Percentiles rank a stretch among this genome's conserved stretches.
Evolutionary conservation across 2,888 invertebrate species (phyloP).

Genomic region (Laspeyria flexula): DNA sequence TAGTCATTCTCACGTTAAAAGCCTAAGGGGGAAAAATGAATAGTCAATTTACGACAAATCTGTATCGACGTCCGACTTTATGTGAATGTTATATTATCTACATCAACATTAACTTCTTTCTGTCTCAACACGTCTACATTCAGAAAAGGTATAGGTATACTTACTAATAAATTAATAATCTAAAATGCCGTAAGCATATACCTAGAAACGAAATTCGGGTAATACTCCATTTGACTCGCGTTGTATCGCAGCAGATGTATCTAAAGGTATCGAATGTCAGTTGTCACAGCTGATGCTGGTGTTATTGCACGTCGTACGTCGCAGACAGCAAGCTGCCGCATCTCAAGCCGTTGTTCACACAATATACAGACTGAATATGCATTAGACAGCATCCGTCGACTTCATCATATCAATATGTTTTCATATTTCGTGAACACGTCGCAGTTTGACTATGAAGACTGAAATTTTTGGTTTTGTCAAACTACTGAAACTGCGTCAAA

Average conservation of each 20-base stretch:
- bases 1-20: too few species aligned
- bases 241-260: slow-evolving; percentile 2
- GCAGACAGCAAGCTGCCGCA: not conserved
- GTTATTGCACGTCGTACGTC: slow-evolving; percentile 6
- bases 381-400: slow-evolving; percentile 22
- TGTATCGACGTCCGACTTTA: too few species aligned
- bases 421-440: not conserved
- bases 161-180: too few species aligned
- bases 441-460: not conserved
- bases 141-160: too few species aligned
- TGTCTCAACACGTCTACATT: too few species aligned
- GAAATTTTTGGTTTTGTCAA: too few species aligned
- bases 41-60: too few species aligned
- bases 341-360: slow-evolving; percentile 3
- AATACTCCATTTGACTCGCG: slow-evolving; percentile 1
- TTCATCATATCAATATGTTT: slow-evolving; percentile 15
- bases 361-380: slow-evolving; percentile 35
- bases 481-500: too few species aligned
- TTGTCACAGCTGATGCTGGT: slow-evolving; percentile 5
- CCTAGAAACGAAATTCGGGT: not conserved
- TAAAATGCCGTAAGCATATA: not conserved
- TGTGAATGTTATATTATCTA: too few species aligned
- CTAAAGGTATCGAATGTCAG: slow-evolving; percentile 6
- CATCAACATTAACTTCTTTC: too few species aligned
- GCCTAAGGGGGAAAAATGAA: too few species aligned